Conservation (phyloP, 2,113 vertebrate genomes). For the Sander vitreus region DNA sequence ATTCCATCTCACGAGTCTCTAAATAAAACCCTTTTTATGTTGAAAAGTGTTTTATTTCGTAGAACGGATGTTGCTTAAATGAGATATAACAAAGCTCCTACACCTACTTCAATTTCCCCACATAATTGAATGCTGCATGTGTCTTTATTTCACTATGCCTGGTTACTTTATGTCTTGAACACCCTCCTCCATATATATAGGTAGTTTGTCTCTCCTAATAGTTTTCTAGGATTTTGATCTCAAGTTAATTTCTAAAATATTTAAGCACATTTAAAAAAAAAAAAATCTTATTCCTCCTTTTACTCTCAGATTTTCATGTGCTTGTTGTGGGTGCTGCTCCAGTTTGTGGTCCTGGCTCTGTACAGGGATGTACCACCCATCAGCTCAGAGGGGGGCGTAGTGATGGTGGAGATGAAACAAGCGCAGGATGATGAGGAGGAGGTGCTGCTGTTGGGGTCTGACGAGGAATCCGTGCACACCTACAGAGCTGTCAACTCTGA, state of each 20-base stretch:
- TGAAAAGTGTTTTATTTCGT: no score
- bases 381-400: conserved; percentile 46
- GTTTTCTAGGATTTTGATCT: conserved; percentile 25
- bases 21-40: conserved; percentile 67
- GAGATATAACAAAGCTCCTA: conserved; percentile 46
- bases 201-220: not conserved
- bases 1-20: conserved; percentile 53
- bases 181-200: conserved; percentile 4
- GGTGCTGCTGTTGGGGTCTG: conserved; percentile 65
- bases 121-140: conserved; percentile 46
- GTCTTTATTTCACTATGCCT: conserved; percentile 25
- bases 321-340: conserved; percentile 85
- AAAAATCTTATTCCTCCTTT: not conserved
- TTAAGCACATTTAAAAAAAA: not conserved
- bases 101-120: conserved; percentile 36
- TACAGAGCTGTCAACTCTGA: conserved; percentile 65
- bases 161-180: conserved; percentile 4
- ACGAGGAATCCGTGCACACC: conserved; percentile 58
- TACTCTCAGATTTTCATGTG: conserved; percentile 88
- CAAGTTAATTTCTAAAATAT: conserved; percentile 1
- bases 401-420: conserved; percentile 66
- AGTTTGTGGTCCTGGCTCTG: conserved; percentile 80
- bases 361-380: conserved; percentile 83
- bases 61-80: conserved; percentile 43
- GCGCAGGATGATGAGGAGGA: conserved; percentile 73